Conservation (phyloP, 2,888 invertebrate species). For the Mycogona germanica region DNA sequence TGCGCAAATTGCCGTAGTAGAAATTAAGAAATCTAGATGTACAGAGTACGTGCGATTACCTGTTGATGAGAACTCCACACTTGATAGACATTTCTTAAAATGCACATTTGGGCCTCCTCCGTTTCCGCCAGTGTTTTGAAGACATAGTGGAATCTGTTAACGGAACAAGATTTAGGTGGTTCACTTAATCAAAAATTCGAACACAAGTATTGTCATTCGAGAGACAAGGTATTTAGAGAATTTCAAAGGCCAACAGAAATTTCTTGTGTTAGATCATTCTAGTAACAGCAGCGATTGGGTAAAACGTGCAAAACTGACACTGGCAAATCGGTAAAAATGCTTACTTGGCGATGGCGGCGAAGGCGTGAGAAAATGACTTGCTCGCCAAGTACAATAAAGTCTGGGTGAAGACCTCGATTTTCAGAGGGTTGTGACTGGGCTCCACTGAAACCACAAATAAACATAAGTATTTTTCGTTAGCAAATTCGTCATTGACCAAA, state of each 20-base stretch:
- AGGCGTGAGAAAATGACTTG: constrained; percentile 96
- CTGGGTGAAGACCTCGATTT: constrained; percentile 96
- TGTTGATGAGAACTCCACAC: constrained; percentile 91
- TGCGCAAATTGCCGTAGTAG: no score
- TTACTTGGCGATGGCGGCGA: constrained; percentile 94
- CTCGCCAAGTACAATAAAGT: constrained; percentile 84
- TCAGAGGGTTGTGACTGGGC: constrained; percentile 68
- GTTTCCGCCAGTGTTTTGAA: constrained; percentile 73
- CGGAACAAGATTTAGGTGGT: constrained; percentile 7
- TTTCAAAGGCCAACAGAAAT: no score
- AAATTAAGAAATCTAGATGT: background rate
- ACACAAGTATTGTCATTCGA: no score
- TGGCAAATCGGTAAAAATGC: background rate
- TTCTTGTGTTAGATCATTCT: constrained; percentile 4
- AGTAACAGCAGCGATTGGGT: constrained; percentile 20
- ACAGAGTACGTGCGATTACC: constrained; percentile 26
- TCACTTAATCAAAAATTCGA: no score
- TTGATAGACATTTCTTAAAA: constrained; percentile 82
- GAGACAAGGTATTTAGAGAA: no score
- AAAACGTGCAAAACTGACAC: background rate
- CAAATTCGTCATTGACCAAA: no score
- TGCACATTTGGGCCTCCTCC: constrained; percentile 90
- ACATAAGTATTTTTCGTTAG: no score
- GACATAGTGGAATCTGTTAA: constrained; percentile 35
- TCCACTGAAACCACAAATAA: constrained; percentile 21